Evolutionary conservation across 1,140 invertebrate genomes (phyloP), one percentile per base, ranked within the genome.

Genomic region (Protaetia brevitarsis): DNA sequence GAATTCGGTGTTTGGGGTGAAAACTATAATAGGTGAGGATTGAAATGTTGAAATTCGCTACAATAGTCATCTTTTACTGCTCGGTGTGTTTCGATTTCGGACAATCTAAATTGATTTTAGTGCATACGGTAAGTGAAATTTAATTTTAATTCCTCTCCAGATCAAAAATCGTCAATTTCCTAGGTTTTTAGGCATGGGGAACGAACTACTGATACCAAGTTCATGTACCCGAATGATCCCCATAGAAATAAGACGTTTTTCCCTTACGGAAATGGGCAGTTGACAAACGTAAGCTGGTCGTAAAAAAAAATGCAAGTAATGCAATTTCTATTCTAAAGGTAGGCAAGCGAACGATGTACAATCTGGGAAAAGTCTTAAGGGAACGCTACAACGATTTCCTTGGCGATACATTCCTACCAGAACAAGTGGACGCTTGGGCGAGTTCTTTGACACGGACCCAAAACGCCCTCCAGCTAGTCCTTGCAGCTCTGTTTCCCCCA

Each of bases 111-210:
- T 13, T 59, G 30, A 59, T 29, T n/a, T 28, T 59, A 11, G 57
- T 59, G 11, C 57, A 59, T 30, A 16, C n/a, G 10, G 57, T 59
- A 59, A 59, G 57, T 59, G 7, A 19, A 13, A 27, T 58, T 58
- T 11, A 21, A 57, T 19, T 6, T 23, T 57, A 57, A 13, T 29
- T 13, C 10, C 11, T 51, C n/a, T 51, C 3, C 11, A 34, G n/a
- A 34, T 58, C 27, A 13, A 59, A 13, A 10, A 30, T 61, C 28
- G 0, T 29, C 2, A 62, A 36, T 34, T 10, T 66, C 62, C 28
- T 61, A 89, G 88, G 67, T 91, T 26, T 89, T 88, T 74, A 82
- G 91, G 56, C 91, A 94, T 79, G 92, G 91, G 2, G 88, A 93
- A 72, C 83, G 91, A 29, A 87, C 89, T 13, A 90, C 90, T 1